Percentiles rank a stretch among this genome's conserved stretches.
Evolutionary conservation across 2,113 vertebrate genomes (phyloP).

Genomic region (Cottus gobio): DNA sequence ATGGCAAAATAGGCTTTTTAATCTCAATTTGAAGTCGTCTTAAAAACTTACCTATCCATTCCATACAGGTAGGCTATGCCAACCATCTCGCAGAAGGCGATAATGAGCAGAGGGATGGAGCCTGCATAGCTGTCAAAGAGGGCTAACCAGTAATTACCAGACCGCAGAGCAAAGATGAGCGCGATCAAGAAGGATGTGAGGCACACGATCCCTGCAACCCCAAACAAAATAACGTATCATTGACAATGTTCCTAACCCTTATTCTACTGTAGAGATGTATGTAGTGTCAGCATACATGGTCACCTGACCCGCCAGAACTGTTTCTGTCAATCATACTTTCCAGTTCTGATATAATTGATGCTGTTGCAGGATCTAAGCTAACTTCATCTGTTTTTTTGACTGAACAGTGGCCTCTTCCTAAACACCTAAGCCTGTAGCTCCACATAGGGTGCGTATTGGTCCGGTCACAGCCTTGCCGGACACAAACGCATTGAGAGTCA

Average conservation of each 20-base stretch:
- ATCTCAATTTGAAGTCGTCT: neutral
- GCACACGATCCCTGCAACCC: constrained; percentile 84
- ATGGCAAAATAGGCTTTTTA: neutral
- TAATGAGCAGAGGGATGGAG: constrained; percentile 70
- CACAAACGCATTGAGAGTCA: neutral
- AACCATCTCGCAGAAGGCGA: constrained; percentile 87
- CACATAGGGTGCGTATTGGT: neutral
- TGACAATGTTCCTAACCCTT: neutral
- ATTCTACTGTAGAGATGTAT: neutral
- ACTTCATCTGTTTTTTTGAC: neutral
- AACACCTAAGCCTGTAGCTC: neutral
- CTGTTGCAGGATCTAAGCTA: neutral
- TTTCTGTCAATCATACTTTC: neutral
- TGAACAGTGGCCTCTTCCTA: neutral
- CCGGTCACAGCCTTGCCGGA: too few species aligned
- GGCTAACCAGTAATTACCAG: constrained; percentile 90
- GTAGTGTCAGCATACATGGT: neutral
- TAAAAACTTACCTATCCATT: constrained; percentile 84
- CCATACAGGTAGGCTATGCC: constrained; percentile 88
- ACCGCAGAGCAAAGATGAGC: constrained; percentile 86
- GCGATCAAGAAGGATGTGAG: constrained; percentile 79
- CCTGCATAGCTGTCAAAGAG: constrained; percentile 88
- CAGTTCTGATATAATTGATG: neutral
- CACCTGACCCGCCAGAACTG: neutral
- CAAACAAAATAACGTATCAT: neutral